Evolutionary conservation across 2,797 vertebrate species (phyloP).

Genomic region (Pristis pectinata): DNA sequence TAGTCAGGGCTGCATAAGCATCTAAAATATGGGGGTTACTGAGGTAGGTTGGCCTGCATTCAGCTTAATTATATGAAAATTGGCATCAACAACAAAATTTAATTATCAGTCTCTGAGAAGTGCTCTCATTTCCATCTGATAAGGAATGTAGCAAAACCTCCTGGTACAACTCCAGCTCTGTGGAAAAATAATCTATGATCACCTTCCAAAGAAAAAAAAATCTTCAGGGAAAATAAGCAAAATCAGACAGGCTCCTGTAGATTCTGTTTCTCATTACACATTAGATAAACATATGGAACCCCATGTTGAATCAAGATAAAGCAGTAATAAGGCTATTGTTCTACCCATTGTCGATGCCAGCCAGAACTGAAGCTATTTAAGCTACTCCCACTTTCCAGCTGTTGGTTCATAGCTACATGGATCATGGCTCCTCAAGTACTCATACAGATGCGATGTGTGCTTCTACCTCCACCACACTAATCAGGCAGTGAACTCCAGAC

Average conservation of each 20-base stretch:
- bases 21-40: neutral
- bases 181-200: too few relatives aligned
- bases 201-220: neutral
- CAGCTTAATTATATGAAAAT: neutral
- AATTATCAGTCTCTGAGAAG: neutral
- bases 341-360: too few relatives aligned
- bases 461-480: too few relatives aligned
- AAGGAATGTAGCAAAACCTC: neutral
- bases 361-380: too few relatives aligned
- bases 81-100: neutral
- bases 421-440: too few relatives aligned
- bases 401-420: too few relatives aligned
- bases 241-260: neutral
- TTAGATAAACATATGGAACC: neutral
- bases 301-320: too few relatives aligned
- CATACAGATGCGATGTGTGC: too few relatives aligned
- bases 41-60: neutral
- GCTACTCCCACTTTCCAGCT: too few relatives aligned
- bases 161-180: neutral
- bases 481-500: too few relatives aligned
- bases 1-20: neutral
- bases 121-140: neutral
- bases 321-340: too few relatives aligned
- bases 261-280: neutral
- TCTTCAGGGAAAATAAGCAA: neutral